A percentile compares a stretch with the other conserved stretches of the same genome.
Evolutionary conservation across 2,113 vertebrate genomes (phyloP).

Genomic region (Pica pica): DNA sequence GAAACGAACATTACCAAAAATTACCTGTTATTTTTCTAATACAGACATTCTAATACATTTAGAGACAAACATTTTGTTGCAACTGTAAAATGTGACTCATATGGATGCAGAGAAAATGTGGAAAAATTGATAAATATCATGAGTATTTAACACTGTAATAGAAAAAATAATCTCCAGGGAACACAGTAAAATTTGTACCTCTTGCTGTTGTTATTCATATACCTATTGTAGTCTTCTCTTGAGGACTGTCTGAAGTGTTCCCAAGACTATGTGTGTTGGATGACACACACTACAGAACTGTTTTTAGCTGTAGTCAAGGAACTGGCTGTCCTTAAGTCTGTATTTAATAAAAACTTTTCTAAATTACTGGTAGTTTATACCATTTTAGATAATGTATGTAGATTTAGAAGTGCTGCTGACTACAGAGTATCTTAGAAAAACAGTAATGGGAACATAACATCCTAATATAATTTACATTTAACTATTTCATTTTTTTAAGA

Average conservation of each 20-base stretch:
- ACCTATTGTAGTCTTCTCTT: neutral
- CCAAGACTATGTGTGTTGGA: neutral
- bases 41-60: neutral
- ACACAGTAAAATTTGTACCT: neutral
- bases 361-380: neutral
- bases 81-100: neutral
- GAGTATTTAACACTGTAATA: neutral
- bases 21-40: neutral
- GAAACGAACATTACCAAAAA: neutral
- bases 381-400: neutral
- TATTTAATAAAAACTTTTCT: neutral
- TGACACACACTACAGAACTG: neutral
- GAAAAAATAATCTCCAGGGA: neutral
- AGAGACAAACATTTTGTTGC: neutral
- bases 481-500: neutral
- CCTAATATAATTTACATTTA: neutral
- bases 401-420: neutral
- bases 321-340: neutral
- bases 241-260: neutral
- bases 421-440: neutral
- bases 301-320: neutral
- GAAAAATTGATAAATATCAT: neutral
- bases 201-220: neutral
- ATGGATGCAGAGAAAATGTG: neutral
- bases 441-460: neutral